These are phyloP conservation scores for Anoplolepis gracilipes DNA, from an alignment of 1,140 invertebrate genomes.

Conservation along the genomic window DNA sequence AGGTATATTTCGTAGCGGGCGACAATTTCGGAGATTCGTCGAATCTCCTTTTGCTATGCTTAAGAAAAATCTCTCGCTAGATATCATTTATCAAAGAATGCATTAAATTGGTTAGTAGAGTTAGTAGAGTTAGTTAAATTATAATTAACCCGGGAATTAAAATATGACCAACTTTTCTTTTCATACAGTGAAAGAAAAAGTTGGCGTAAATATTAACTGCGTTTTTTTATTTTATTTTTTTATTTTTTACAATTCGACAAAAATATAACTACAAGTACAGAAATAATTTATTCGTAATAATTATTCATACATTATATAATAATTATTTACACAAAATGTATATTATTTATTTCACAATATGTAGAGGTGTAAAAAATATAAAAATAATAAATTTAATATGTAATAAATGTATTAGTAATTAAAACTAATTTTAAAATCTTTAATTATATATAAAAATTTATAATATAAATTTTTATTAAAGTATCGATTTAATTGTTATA, in stretches of 20 bases:
- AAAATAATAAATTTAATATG: too few species aligned
- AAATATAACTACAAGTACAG: too few species aligned
- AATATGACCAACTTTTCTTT: neutral
- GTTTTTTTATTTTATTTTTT: neutral
- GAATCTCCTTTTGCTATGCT: neutral
- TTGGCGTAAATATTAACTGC: neutral
- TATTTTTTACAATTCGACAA: neutral
- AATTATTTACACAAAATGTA: neutral
- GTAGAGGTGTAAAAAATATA: too few species aligned
- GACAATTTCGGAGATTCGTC: neutral
- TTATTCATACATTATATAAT: neutral
- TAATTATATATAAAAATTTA: too few species aligned
- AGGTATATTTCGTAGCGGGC: neutral
- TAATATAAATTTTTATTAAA: neutral
- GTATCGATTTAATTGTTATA: conserved; percentile 5
- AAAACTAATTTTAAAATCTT: too few species aligned
- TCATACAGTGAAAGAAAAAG: neutral
- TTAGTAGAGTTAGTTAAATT: conserved; percentile 56
- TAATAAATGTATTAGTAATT: neutral
- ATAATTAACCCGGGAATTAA: conserved; percentile 39
- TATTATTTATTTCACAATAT: neutral
- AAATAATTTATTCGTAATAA: neutral
- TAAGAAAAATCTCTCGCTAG: neutral
- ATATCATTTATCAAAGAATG: neutral
- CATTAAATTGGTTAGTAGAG: conserved; percentile 57